A percentile compares a stretch with the other conserved stretches of the same genome.
phyloP scores from a whole-genome alignment of 2,888 invertebrate genomes.

The Calliscelio sp. region DNA sequence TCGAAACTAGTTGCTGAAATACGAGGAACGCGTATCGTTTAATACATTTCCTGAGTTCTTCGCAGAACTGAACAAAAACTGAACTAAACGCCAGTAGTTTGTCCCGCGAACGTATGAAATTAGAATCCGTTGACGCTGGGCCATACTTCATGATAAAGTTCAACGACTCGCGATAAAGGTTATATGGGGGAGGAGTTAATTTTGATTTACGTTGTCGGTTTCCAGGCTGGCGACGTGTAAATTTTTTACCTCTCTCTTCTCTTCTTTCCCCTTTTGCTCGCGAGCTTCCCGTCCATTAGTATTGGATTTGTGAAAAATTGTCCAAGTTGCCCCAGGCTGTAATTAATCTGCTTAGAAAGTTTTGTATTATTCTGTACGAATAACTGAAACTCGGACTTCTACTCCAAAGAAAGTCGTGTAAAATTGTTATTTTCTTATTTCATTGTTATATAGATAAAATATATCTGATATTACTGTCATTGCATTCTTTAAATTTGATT shows the following conservation, averaged over 20 bases:
- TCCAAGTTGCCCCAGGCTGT: neutral
- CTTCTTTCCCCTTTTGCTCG: conserved; percentile 9
- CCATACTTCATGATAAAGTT: conserved; percentile 69
- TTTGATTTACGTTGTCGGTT: conserved; percentile 60
- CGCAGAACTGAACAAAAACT: conserved; percentile 33
- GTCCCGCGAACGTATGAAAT: conserved; percentile 55
- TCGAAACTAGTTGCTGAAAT: conserved; percentile 25
- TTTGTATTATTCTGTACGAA: conserved; percentile 14
- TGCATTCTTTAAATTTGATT: too few species aligned
- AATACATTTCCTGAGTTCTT: conserved; percentile 17
- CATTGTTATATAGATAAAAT: too few species aligned
- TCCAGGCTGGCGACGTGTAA: conserved; percentile 28
- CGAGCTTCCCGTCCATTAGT: conserved; percentile 45
- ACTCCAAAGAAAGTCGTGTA: too few species aligned
- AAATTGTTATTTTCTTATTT: too few species aligned
- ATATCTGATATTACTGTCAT: too few species aligned
- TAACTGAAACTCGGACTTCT: conserved; percentile 15
- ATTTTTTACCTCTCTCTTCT: conserved; percentile 40
- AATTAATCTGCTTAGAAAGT: conserved; percentile 44
- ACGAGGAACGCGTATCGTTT: conserved; percentile 10
- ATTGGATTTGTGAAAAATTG: conserved; percentile 51
- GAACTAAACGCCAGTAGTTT: conserved; percentile 35
- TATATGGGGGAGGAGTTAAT: conserved; percentile 60
- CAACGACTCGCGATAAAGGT: conserved; percentile 65
- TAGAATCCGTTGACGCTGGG: conserved; percentile 64